phyloP scores from a whole-genome alignment of 2,113 vertebrate species.

The Zosterops borbonicus region DNA sequence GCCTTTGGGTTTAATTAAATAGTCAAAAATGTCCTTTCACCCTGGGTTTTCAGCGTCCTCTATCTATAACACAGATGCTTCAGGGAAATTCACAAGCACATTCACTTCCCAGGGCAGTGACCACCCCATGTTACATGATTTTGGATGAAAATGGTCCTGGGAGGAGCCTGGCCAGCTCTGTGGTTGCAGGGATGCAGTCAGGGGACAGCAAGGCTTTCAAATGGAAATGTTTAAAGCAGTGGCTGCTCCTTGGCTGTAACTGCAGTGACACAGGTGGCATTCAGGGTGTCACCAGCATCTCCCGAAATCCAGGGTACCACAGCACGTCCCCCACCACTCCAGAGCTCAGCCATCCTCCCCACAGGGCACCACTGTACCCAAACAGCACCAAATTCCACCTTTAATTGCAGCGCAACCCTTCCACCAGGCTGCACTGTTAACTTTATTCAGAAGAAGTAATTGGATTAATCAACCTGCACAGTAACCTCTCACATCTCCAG shows the following conservation, averaged over 20 bases:
- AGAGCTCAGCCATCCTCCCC: background rate
- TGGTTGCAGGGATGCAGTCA: background rate
- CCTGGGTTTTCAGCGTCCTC: background rate
- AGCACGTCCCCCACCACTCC: accelerated
- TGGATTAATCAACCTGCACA: background rate
- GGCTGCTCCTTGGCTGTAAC: background rate
- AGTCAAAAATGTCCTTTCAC: background rate
- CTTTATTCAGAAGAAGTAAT: background rate
- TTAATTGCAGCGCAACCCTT: background rate
- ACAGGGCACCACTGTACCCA: background rate
- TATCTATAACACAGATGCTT: background rate
- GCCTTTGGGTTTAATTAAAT: background rate
- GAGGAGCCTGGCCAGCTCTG: background rate
- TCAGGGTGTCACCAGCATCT: background rate
- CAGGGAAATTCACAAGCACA: background rate
- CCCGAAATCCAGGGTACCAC: background rate
- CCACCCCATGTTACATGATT: background rate
- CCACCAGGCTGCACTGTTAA: background rate
- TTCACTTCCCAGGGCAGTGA: background rate
- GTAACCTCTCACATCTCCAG: background rate
- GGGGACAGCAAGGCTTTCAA: background rate
- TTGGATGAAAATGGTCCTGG: background rate
- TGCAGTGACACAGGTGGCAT: accelerated
- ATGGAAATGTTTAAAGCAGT: background rate
- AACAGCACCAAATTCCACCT: background rate